Evolutionary conservation across 1,140 invertebrate genomes (phyloP).

Genomic region (roundworm (Caenorhabditis elegans)): DNA sequence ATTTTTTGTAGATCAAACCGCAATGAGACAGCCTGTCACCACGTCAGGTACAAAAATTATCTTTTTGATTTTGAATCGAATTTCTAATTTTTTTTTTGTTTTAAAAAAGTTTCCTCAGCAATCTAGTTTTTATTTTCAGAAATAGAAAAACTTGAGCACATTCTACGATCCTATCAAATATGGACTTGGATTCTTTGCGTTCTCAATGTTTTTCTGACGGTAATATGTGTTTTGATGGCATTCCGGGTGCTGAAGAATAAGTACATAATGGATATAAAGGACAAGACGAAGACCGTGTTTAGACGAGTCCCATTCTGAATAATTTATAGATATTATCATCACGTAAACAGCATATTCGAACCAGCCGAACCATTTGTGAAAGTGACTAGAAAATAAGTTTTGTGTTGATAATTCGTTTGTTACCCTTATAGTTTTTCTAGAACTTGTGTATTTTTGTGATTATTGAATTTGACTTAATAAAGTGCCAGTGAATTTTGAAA

Average conservation of each 20-base stretch:
- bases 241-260: constrained; percentile 10
- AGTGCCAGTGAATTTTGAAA: too few species aligned
- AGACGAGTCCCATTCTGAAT: constrained; percentile 1
- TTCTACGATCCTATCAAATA: neutral
- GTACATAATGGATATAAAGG: constrained; percentile 18
- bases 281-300: constrained; percentile 5
- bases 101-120: too few species aligned
- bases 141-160: neutral
- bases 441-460: too few species aligned
- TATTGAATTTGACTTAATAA: too few species aligned
- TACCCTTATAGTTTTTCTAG: too few species aligned
- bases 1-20: too few species aligned
- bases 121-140: neutral
- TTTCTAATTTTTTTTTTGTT: too few species aligned
- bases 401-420: too few species aligned
- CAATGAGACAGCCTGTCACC: too few species aligned
- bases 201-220: neutral
- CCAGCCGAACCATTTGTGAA: neutral
- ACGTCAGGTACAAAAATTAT: too few species aligned
- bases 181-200: neutral
- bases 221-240: neutral
- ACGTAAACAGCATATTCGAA: too few species aligned
- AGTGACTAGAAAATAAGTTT: neutral
- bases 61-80: too few species aligned
- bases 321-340: neutral